phyloP scores from a whole-genome alignment of 2,113 vertebrate species.

The Panthera uncia region DNA sequence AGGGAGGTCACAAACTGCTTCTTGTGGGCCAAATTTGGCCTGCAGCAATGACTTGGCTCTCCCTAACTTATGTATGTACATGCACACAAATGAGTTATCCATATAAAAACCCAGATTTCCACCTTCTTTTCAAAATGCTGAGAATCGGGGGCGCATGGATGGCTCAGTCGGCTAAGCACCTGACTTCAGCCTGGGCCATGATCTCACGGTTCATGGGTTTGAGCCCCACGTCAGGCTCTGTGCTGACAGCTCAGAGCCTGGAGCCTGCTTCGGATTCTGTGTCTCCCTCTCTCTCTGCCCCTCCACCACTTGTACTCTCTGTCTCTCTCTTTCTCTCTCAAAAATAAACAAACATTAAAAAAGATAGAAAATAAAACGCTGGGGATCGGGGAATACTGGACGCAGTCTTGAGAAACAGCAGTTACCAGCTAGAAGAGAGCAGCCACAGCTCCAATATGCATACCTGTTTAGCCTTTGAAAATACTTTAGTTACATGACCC shows the following conservation, averaged over 20 bases:
- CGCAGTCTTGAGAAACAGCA: background rate
- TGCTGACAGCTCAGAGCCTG: too few relatives aligned
- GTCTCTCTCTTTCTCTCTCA: too few relatives aligned
- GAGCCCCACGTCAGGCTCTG: too few relatives aligned
- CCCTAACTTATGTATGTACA: background rate
- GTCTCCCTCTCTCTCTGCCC: too few relatives aligned
- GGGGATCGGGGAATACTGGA: background rate
- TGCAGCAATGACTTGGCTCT: background rate
- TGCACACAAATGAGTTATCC: background rate
- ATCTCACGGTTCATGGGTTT: too few relatives aligned
- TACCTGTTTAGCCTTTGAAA: background rate
- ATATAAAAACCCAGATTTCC: background rate
- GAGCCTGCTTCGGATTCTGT: too few relatives aligned
- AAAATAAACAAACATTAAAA: too few relatives aligned
- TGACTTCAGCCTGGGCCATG: too few relatives aligned
- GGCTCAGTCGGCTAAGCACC: too few relatives aligned
- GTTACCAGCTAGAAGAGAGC: background rate
- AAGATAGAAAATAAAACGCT: too few relatives aligned
- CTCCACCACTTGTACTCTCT: too few relatives aligned
- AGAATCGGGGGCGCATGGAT: too few relatives aligned
- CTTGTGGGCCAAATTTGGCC: background rate
- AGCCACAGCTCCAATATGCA: background rate
- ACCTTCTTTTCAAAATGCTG: conserved; percentile 17
- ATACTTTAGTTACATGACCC: background rate
- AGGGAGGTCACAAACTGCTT: background rate